phyloP scores from a whole-genome alignment of 2,888 invertebrate species.

The Tachystola acroxantha region DNA sequence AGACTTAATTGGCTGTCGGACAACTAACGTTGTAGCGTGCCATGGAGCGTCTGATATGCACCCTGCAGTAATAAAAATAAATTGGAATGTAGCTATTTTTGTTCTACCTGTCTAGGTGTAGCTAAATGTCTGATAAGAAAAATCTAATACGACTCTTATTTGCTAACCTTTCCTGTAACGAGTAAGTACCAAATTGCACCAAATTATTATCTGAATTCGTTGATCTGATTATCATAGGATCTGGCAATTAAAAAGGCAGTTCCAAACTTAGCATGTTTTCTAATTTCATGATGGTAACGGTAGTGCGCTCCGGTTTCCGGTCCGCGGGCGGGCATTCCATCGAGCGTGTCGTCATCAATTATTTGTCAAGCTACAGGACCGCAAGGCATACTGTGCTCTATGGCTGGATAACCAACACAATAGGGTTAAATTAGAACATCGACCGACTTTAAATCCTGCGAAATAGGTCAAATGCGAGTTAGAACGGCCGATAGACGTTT shows the following conservation, averaged over 20 bases:
- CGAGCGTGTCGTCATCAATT: constrained; percentile 59
- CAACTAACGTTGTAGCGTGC: not conserved
- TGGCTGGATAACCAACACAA: constrained; percentile 20
- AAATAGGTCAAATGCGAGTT: constrained; percentile 27
- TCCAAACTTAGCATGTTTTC: constrained; percentile 50
- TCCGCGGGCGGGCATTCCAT: constrained; percentile 53
- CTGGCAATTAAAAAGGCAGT: constrained; percentile 21
- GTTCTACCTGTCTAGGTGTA: too few species aligned
- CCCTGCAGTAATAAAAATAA: constrained; percentile 1
- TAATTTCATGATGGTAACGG: constrained; percentile 65
- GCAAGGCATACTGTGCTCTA: constrained; percentile 25
- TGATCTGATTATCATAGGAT: too few species aligned
- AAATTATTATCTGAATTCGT: too few species aligned
- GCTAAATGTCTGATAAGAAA: too few species aligned
- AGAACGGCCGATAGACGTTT: constrained; percentile 8
- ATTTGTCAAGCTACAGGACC: constrained; percentile 46
- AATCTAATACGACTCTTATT: too few species aligned
- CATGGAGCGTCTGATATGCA: constrained; percentile 10
- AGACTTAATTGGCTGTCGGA: not conserved
- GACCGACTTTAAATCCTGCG: constrained; percentile 22
- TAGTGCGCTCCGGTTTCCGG: constrained; percentile 64
- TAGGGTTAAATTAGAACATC: constrained; percentile 26
- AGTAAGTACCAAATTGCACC: too few species aligned
- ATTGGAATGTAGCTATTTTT: too few species aligned
- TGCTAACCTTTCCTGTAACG: too few species aligned